phyloP scores from a whole-genome alignment of 2,113 vertebrate species.

The Psilopsiagon aymara region DNA sequence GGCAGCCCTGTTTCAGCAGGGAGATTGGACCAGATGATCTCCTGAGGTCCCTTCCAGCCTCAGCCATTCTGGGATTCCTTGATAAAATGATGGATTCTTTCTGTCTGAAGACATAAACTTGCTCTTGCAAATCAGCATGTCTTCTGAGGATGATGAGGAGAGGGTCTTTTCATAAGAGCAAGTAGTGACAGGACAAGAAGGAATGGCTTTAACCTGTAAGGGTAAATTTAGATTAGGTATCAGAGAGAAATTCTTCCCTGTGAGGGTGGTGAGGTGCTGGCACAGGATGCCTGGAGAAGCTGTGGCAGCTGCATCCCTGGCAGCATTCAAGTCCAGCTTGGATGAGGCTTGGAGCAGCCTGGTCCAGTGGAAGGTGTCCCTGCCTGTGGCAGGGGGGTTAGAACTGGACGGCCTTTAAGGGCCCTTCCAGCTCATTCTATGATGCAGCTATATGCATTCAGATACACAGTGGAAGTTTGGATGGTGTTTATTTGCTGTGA shows the following conservation, averaged over 20 bases:
- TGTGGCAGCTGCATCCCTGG: no score
- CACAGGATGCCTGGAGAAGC: not conserved
- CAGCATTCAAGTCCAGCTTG: not conserved
- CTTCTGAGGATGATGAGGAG: not conserved
- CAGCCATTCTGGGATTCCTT: no score
- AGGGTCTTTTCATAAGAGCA: not conserved
- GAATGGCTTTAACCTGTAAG: not conserved
- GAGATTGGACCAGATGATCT: no score
- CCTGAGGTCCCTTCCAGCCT: no score
- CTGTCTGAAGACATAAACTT: not conserved
- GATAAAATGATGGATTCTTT: not conserved
- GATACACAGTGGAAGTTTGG: not conserved
- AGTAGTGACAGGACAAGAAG: not conserved
- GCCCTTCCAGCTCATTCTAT: not conserved
- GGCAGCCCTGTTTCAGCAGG: no score
- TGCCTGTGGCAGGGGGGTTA: not conserved
- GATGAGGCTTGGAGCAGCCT: not conserved
- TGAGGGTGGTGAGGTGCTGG: not conserved
- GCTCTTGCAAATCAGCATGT: not conserved
- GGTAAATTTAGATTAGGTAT: not conserved
- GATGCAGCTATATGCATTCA: accelerated
- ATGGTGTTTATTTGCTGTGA: accelerated
- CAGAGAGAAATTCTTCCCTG: not conserved
- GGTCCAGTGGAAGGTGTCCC: not conserved
- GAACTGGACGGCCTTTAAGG: not conserved